A percentile compares a stretch with the other conserved stretches of the same genome.
Conservation (phyloP, 64 coral and sea anemone species). For the Catalaphyllia jardinei region DNA sequence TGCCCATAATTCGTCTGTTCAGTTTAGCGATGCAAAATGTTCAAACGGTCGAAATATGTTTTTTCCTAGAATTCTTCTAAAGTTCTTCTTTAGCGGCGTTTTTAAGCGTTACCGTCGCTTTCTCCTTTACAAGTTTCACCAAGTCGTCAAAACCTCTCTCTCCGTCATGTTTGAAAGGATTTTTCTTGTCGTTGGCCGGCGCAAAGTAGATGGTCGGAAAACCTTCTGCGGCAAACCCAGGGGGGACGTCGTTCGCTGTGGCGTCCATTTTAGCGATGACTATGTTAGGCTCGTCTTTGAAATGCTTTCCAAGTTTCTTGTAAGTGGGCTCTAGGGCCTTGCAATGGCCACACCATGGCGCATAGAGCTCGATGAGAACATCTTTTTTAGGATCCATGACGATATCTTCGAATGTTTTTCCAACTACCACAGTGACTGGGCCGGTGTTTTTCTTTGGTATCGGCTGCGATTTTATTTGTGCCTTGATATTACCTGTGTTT, state of each 20-base stretch:
- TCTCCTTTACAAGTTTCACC: conserved; percentile 81
- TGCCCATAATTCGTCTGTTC: neutral
- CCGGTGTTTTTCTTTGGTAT: conserved; percentile 85
- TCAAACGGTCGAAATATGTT: neutral
- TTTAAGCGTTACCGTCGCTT: conserved; percentile 74
- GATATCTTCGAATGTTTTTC: conserved; percentile 90
- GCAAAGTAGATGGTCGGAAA: conserved; percentile 94
- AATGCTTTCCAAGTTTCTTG: conserved; percentile 94
- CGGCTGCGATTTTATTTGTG: conserved; percentile 91
- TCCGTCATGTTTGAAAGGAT: conserved; percentile 87
- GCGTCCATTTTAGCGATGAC: conserved; percentile 98
- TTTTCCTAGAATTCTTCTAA: conserved; percentile 59
- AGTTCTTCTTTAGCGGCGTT: conserved; percentile 74
- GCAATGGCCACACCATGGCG: conserved; percentile 97
- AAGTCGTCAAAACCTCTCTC: conserved; percentile 83
- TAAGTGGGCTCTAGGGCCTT: conserved; percentile 83
- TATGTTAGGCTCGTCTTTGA: conserved; percentile 74
- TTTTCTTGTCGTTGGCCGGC: conserved; percentile 80
- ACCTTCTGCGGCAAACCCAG: conserved; percentile 72
- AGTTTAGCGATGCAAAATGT: neutral
- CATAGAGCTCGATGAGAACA: conserved; percentile 94
- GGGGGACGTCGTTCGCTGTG: conserved; percentile 81
- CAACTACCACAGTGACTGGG: conserved; percentile 91
- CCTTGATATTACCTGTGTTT: conserved; percentile 78
- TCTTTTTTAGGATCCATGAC: conserved; percentile 87